phyloP scores from a whole-genome alignment of 2,888 invertebrate genomes.

The Drosophila suboccidentalis region DNA sequence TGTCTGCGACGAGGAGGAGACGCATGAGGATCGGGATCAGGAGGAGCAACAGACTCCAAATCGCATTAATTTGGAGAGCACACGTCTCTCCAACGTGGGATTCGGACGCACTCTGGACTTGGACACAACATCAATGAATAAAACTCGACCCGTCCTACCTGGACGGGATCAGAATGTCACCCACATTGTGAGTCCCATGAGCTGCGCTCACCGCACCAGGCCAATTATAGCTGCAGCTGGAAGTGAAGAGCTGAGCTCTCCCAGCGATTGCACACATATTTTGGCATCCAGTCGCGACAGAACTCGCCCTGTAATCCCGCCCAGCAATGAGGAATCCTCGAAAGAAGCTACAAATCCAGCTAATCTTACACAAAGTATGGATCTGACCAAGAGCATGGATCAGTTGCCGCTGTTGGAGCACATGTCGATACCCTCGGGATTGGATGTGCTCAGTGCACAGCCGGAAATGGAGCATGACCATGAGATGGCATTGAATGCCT shows the following conservation, averaged over 20 bases:
- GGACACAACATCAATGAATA: constrained; percentile 23
- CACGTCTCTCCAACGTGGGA: constrained; percentile 46
- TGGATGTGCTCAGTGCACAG: constrained; percentile 50
- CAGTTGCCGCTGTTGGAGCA: constrained; percentile 77
- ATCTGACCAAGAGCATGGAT: constrained; percentile 69
- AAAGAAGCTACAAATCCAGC: not conserved
- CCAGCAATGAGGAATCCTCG: not conserved
- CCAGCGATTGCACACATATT: constrained; percentile 31
- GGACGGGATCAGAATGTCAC: constrained; percentile 28
- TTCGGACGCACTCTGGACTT: constrained; percentile 58
- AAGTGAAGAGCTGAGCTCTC: constrained; percentile 4
- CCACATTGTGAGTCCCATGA: constrained; percentile 6
- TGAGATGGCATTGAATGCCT: constrained; percentile 23
- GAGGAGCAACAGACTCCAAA: constrained; percentile 18
- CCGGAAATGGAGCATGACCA: constrained; percentile 20
- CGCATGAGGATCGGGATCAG: constrained; percentile 24
- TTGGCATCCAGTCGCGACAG: constrained; percentile 10
- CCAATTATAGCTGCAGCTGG: constrained; percentile 4
- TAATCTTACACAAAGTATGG: constrained; percentile 29
- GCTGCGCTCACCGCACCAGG: constrained; percentile 9
- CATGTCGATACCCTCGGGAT: constrained; percentile 78
- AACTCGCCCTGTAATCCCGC: constrained; percentile 16
- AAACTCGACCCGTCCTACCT: not conserved
- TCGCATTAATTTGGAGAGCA: constrained; percentile 46
- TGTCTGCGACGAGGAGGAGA: constrained; percentile 76